phyloP scores from a whole-genome alignment of 2,113 vertebrate genomes.

The Ictidomys tridecemlineatus region DNA sequence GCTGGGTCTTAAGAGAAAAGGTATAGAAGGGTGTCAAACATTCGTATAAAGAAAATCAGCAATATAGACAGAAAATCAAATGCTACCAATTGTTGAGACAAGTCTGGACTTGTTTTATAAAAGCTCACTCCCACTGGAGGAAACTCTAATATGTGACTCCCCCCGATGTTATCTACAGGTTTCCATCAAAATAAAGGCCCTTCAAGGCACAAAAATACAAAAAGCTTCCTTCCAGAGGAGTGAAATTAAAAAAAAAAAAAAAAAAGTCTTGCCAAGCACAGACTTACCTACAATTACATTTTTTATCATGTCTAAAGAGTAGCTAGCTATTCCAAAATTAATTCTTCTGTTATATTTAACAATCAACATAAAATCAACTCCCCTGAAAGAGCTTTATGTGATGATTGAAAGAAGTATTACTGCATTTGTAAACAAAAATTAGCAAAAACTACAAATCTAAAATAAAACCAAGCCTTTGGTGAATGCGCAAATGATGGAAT shows the following conservation, averaged over 20 bases:
- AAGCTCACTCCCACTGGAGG: constrained; percentile 60
- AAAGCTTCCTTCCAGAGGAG: background rate
- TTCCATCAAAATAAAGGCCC: constrained; percentile 56
- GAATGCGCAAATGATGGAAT: background rate
- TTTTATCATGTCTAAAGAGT: constrained; percentile 41
- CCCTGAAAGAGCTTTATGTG: background rate
- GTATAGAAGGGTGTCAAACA: background rate
- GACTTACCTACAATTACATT: background rate
- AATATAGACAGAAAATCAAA: constrained; percentile 65
- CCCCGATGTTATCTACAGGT: background rate
- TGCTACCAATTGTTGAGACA: constrained; percentile 33
- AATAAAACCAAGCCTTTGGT: background rate
- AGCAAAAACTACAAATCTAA: background rate
- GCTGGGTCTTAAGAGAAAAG: constrained; percentile 24
- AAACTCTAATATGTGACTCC: constrained; percentile 30
- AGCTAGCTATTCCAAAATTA: constrained; percentile 4
- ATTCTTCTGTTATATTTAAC: constrained; percentile 40
- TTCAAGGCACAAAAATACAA: background rate
- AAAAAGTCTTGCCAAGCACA: background rate
- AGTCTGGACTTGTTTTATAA: constrained; percentile 73
- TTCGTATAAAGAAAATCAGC: constrained; percentile 53
- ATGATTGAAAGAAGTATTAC: background rate
- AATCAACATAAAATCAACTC: constrained; percentile 23
- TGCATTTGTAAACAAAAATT: background rate
- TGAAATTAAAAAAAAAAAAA: background rate